Conservation (phyloP, 2,888 invertebrate genomes). For the Cacoxenus indagator region DNA sequence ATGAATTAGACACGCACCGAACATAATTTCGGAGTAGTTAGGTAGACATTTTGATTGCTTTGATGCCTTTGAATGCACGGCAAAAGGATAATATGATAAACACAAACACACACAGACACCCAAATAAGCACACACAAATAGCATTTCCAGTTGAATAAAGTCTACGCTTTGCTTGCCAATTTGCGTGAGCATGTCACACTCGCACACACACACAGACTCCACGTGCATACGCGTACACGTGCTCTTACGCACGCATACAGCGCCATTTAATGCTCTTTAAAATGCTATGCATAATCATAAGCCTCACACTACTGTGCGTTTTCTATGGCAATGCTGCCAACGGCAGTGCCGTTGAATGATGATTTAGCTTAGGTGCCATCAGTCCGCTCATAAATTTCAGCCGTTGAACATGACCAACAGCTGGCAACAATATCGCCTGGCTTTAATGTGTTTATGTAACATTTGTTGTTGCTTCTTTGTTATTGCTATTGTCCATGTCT, state of each 20-base stretch:
- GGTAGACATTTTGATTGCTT: conserved; percentile 2
- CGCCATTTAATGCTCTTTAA: background rate
- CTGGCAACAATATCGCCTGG: background rate
- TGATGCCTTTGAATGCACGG: too few species aligned
- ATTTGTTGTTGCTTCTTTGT: background rate
- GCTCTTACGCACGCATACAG: background rate
- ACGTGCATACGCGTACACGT: background rate
- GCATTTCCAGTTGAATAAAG: conserved; percentile 8
- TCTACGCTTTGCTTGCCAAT: background rate
- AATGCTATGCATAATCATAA: conserved; percentile 1
- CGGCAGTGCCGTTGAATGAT: too few species aligned
- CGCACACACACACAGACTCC: background rate
- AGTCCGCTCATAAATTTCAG: conserved; percentile 1
- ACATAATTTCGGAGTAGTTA: background rate
- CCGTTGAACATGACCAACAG: background rate
- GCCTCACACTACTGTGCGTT: background rate
- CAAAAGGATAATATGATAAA: too few species aligned
- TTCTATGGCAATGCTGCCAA: too few species aligned
- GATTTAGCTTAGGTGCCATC: background rate
- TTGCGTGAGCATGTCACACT: background rate
- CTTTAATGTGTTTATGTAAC: background rate
- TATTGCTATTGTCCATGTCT: background rate
- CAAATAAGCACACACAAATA: background rate
- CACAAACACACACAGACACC: background rate
- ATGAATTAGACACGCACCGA: conserved; percentile 3